A percentile compares a stretch with the other conserved stretches of the same genome.
Evolutionary conservation across 2,888 invertebrate species (phyloP).

Genomic region (Argyresthia goedartella): DNA sequence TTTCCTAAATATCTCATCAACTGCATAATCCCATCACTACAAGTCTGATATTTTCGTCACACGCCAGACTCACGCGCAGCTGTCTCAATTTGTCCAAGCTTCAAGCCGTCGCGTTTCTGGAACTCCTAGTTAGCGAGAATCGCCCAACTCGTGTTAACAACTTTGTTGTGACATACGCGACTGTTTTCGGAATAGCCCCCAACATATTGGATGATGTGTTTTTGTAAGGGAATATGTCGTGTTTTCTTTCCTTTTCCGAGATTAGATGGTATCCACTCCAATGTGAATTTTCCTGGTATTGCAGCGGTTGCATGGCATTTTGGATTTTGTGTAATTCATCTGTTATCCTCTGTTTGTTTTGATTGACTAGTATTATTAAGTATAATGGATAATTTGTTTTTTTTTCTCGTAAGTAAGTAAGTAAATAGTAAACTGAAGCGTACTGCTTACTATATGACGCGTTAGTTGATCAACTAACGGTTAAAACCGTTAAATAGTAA

Average conservation of each 20-base stretch:
- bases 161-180: constrained; percentile 57
- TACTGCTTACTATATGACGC: too few relatives aligned
- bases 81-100: constrained; percentile 39
- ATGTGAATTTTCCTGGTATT: neutral
- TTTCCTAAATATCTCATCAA: too few relatives aligned
- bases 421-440: too few relatives aligned
- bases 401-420: too few relatives aligned
- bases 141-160: constrained; percentile 53
- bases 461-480: too few relatives aligned
- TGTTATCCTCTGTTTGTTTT: neutral
- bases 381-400: too few relatives aligned
- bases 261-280: too few relatives aligned
- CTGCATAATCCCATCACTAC: constrained; percentile 11
- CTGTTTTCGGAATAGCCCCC: constrained; percentile 41
- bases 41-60: constrained; percentile 45
- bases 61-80: constrained; percentile 41
- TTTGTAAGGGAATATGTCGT: neutral
- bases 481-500: too few relatives aligned
- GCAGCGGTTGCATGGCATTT: neutral
- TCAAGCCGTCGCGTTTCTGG: constrained; percentile 10
- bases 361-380: too few relatives aligned
- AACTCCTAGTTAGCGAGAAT: constrained; percentile 19
- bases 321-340: neutral
- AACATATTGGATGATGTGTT: constrained; percentile 1
- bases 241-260: neutral